Evolutionary conservation across 1,140 invertebrate genomes (phyloP).

Genomic region (Pantala flavescens): DNA sequence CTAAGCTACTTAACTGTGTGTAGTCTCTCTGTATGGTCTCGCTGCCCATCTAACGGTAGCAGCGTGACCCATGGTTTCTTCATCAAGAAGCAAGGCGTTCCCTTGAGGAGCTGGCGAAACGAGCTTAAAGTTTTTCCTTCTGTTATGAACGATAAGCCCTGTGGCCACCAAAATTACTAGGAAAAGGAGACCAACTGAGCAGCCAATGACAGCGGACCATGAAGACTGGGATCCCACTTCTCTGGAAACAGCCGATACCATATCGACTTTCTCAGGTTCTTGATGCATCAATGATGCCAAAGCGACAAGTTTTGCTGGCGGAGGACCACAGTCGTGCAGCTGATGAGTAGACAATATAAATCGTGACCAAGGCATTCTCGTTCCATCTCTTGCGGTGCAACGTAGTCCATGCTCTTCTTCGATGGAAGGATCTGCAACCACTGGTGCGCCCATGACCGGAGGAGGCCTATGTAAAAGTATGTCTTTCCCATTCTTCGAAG

Average conservation of each 20-base stretch:
- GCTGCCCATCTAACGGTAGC: not conserved
- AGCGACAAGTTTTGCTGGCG: not conserved
- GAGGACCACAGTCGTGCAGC: not conserved
- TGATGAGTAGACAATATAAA: not conserved
- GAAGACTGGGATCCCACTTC: not conserved
- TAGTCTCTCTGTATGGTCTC: not conserved
- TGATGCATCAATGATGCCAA: not conserved
- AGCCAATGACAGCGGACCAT: not conserved
- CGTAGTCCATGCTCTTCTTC: not conserved
- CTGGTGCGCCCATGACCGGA: not conserved
- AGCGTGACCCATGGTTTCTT: not conserved
- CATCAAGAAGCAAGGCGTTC: not conserved
- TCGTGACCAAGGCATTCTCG: not conserved
- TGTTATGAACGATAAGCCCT: not conserved
- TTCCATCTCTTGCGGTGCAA: not conserved
- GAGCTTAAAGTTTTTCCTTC: too few relatives aligned
- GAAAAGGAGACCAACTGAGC: not conserved
- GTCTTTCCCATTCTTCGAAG: conserved; percentile 49
- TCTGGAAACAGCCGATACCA: not conserved
- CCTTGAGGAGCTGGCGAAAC: not conserved
- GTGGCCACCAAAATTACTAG: not conserved
- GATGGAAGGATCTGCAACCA: not conserved
- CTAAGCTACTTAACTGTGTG: not conserved
- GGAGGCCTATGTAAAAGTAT: conserved; percentile 39
- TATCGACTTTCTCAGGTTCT: not conserved